phyloP scores from a whole-genome alignment of 2,797 vertebrate species.

The Pangasius krempfi region DNA sequence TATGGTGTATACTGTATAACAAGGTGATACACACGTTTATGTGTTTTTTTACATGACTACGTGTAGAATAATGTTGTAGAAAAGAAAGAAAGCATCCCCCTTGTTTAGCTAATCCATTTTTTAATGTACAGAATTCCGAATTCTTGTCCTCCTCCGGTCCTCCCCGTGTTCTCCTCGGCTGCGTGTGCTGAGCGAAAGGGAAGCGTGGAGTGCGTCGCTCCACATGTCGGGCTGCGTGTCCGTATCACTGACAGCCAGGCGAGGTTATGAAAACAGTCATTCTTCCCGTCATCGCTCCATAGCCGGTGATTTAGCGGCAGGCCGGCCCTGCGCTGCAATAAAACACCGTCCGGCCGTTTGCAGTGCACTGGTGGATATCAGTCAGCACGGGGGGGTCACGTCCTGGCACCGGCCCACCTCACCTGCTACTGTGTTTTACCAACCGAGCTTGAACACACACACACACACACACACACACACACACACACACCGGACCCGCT shows the following conservation, averaged over 20 bases:
- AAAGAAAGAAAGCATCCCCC: background rate
- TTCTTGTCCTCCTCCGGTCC: background rate
- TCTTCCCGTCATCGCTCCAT: conserved; percentile 62
- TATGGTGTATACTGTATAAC: background rate
- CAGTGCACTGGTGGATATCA: conserved; percentile 57
- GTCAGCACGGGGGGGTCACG: conserved; percentile 43
- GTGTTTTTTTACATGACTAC: background rate
- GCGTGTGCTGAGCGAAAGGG: conserved; percentile 17
- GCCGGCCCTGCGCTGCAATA: conserved; percentile 50
- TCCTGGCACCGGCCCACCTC: conserved; percentile 50
- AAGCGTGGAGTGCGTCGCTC: conserved; percentile 1
- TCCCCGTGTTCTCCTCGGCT: background rate
- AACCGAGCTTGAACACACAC: conserved; percentile 56
- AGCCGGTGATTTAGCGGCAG: conserved; percentile 57
- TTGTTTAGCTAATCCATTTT: background rate
- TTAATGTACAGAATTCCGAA: background rate
- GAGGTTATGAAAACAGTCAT: conserved; percentile 64
- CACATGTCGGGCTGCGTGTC: conserved; percentile 24
- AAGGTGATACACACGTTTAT: background rate
- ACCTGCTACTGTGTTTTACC: conserved; percentile 64
- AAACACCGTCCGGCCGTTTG: conserved; percentile 56
- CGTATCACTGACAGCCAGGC: conserved; percentile 48
- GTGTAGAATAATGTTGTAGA: background rate
- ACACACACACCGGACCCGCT: conserved; percentile 14
- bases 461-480: conserved; percentile 47